These are phyloP conservation scores for Tympanoctomys barrerae DNA, from an alignment of 2,797 vertebrate species.

Conservation along the genomic window DNA sequence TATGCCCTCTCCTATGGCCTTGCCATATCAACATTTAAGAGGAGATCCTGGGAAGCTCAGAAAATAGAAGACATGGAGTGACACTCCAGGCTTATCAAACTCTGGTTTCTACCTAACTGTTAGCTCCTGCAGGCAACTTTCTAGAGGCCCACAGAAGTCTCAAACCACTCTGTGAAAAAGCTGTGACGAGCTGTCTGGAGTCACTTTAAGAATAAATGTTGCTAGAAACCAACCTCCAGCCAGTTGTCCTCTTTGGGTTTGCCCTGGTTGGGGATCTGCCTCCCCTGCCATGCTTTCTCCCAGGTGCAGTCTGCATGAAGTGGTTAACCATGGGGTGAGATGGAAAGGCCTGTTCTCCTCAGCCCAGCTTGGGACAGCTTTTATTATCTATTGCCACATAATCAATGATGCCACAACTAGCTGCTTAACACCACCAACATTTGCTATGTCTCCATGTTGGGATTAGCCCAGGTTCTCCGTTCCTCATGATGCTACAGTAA, in stretches of 20 bases:
- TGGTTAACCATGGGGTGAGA: neutral
- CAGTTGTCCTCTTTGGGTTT: neutral
- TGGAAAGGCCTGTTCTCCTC: neutral
- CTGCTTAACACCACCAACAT: neutral
- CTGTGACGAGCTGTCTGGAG: neutral
- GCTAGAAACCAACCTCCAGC: neutral
- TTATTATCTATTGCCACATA: neutral
- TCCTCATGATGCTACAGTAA: neutral
- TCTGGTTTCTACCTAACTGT: neutral
- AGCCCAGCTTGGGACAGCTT: neutral
- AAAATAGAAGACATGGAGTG: neutral
- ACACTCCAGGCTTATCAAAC: neutral
- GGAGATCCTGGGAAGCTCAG: neutral
- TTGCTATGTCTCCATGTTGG: neutral
- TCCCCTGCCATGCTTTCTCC: neutral
- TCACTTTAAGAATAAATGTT: neutral
- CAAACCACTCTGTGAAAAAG: neutral
- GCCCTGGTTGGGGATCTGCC: neutral
- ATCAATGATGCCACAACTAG: neutral
- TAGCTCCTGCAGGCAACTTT: neutral
- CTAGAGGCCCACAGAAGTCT: neutral
- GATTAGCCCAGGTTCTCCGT: neutral
- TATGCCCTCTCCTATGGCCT: neutral
- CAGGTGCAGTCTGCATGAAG: neutral
- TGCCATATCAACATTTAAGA: neutral